Base-by-base conservation (phyloP, 2,888 invertebrate genomes). In the Allophyes oxyacanthae region DNA sequence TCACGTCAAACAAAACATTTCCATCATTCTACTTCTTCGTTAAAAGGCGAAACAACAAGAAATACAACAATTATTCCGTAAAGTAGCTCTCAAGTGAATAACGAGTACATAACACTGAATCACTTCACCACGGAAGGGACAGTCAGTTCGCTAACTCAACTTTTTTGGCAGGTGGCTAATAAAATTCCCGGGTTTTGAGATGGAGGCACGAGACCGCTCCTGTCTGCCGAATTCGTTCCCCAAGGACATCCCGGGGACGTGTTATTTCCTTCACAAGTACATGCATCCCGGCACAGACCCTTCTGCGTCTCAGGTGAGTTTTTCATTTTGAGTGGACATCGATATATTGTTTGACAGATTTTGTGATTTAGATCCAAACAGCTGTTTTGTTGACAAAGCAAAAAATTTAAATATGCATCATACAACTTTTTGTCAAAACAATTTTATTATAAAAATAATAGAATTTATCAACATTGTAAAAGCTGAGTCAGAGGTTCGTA, bases 171-270 rank as follows among this genome's bases (percentile, higher is more conserved):
- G 98, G 82, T 96, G 97, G 94, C 94, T 98, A 76, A 95, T 95
- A 75, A 95, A 96, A 87, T 95, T 96, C 77, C 95, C 96, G 38
- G 97, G 97, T 53, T 98, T 98, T 83, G 94, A 95, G 75, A 95
- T 98, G 89, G 96, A 97, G 81, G 94, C 96, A 10, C 95, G 98
- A 69, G 96, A 96, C 78, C 95, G 96, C 38, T 95, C 96, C 55
- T 97, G 96, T 88, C 95, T 98, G 74, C 98, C 98, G 8, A 97
- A 96, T 87, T 98, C 97, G 78, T 98, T 98, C 91, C 97, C 97
- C 40, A 94, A 95, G 77, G 95, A 96, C 80, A 96, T 96, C 54
- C 95, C 96, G 40, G 98, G 97, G 71, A 98, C 97, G 32, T 98
- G 98, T 85, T 96, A 98, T 91, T 98, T 98, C 88, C 95, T 98